A percentile compares a stretch with the other conserved stretches of the same genome.
phyloP scores from a whole-genome alignment of 2,113 vertebrate genomes.

The Rhegmatorhina hoffmannsi region DNA sequence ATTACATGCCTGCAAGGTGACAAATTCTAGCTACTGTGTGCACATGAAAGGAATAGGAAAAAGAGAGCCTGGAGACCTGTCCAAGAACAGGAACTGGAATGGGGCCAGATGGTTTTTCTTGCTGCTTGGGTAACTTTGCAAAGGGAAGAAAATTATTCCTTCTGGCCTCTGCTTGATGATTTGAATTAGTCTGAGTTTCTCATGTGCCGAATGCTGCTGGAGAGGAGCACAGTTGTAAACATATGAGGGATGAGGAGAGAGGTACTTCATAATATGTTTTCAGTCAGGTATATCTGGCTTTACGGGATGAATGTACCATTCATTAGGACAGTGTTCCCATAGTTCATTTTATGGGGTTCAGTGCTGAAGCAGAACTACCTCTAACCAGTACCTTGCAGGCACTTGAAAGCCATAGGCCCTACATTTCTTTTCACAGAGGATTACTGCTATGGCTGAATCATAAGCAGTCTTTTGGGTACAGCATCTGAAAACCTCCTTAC shows the following conservation, averaged over 20 bases:
- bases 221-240: rapidly evolving
- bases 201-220: neutral
- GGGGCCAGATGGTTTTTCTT: neutral
- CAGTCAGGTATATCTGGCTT: neutral
- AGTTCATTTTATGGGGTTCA: neutral
- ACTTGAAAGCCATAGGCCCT: neutral
- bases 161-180: neutral
- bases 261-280: neutral
- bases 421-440: neutral
- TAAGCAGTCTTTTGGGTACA: neutral
- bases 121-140: neutral
- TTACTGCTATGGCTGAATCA: neutral
- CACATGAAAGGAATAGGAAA: neutral
- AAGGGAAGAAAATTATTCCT: neutral
- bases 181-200: neutral
- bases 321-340: neutral
- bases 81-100: neutral
- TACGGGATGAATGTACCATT: neutral
- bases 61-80: neutral
- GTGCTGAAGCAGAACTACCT: neutral
- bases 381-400: neutral
- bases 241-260: neutral
- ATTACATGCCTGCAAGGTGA: slow-evolving; percentile 27
- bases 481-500: neutral
- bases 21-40: slow-evolving; percentile 45